Evolutionary conservation across 2,113 vertebrate species (phyloP), one percentile per base, ranked within the genome.

Genomic region (Sorex fumeus): DNA sequence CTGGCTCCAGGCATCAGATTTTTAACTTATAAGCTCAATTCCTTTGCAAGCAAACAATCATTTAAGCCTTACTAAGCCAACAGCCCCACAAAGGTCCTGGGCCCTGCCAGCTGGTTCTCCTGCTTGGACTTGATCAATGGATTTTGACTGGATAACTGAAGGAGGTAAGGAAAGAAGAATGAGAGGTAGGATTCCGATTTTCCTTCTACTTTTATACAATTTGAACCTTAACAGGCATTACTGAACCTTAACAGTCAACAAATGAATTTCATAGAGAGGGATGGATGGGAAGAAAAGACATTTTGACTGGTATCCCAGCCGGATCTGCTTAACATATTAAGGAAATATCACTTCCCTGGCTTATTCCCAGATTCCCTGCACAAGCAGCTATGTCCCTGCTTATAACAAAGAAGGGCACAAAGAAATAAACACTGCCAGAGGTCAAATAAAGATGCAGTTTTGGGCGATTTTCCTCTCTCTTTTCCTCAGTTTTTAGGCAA

Each of bases 171-270:
- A 18, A 72, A 19, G 62, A 10, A 60, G 53, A 36, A 36, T 53
- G 32, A 12, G 4, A 45, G 10, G 11, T 4, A 90, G 18, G 9
- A 40, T 40, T 3, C 11, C 34, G 21, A 3, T 60, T 75, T 83
- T 40, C n/a, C 27, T 69, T 25, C 62, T 21, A 32, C 53, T 77
- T 82, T 47, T 47, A 88, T 9, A 88, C 82, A 84, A 79, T 18
- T 3, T 93, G 45, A 90, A 84, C 16, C 3, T 87, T 66, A 82
- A 80, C 27, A 30, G 91, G 72, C 50, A 94, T 82, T 77, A 91
- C 2, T 93, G 45, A 90, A 84, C 16, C 3, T 87, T 66, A 82
- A 80, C 27, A 30, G 25, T 23, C 32, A 76, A 70, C 2, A 9
- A 67, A 72, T 87, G 70, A 72, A 64, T 64, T 92, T 81, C 57